Evolutionary conservation across 2,888 invertebrate species (phyloP).

Genomic region (Rhogogaster chlorosoma): DNA sequence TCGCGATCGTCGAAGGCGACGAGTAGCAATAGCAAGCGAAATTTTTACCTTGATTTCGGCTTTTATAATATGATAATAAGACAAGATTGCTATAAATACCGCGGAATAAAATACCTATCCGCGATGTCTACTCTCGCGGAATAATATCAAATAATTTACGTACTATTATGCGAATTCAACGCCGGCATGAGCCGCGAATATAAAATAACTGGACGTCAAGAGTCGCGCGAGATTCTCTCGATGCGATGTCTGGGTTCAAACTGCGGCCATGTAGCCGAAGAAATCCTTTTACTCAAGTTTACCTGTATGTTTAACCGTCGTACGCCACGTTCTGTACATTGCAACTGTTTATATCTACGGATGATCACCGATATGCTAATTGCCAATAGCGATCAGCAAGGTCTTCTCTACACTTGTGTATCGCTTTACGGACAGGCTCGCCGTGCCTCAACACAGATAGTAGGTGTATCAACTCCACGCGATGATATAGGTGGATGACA

Average conservation of each 20-base stretch:
- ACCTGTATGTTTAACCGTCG: neutral
- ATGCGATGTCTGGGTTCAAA: conserved; percentile 40
- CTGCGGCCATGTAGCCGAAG: neutral
- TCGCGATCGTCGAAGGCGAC: conserved; percentile 15
- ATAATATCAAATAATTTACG: neutral
- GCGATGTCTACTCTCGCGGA: neutral
- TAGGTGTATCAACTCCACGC: neutral
- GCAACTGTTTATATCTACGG: conserved; percentile 42
- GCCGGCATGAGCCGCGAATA: neutral
- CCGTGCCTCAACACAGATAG: neutral
- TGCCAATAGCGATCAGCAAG: conserved; percentile 29
- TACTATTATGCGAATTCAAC: neutral
- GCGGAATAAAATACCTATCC: neutral
- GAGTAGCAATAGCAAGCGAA: neutral
- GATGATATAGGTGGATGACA: conserved; percentile 42
- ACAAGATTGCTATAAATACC: neutral
- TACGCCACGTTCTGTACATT: conserved; percentile 7
- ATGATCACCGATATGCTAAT: conserved; percentile 49
- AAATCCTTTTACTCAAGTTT: conserved; percentile 31
- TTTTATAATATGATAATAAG: neutral
- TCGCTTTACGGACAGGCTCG: neutral
- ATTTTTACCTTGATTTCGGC: neutral
- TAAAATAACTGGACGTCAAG: neutral
- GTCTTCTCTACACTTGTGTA: conserved; percentile 22
- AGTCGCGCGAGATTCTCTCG: conserved; percentile 23